These are phyloP conservation scores for Bombus superbus DNA, from an alignment of 1,140 invertebrate species.

Conservation along the genomic window DNA sequence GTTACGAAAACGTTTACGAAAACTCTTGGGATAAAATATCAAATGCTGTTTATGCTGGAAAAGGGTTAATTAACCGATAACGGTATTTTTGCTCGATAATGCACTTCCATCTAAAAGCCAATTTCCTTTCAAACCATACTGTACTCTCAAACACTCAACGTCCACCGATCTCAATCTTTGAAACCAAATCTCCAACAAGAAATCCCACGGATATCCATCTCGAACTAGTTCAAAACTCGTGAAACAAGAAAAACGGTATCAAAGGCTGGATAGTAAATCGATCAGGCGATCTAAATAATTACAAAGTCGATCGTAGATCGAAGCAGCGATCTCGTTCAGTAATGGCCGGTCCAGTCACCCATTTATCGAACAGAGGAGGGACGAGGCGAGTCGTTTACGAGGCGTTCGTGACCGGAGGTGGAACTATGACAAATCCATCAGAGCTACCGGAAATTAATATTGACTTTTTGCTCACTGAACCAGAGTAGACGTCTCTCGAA, in stretches of 20 bases:
- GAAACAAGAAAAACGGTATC: background rate
- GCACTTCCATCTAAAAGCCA: background rate
- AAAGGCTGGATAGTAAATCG: conserved; percentile 19
- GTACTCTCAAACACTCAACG: background rate
- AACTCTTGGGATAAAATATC: no score
- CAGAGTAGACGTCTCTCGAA: conserved; percentile 8
- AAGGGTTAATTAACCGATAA: background rate
- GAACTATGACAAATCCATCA: conserved; percentile 46
- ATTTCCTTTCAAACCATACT: background rate
- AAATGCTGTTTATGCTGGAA: background rate
- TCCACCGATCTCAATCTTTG: background rate
- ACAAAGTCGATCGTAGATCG: conserved; percentile 62
- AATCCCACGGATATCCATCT: background rate
- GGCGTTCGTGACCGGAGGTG: conserved; percentile 55
- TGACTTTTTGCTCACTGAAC: conserved; percentile 25
- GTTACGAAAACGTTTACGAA: no score
- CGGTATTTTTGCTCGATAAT: background rate
- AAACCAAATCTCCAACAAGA: background rate
- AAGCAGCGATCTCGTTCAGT: conserved; percentile 39
- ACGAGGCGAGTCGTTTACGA: conserved; percentile 44
- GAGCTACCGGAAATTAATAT: conserved; percentile 46
- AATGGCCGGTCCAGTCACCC: conserved; percentile 35
- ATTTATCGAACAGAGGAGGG: background rate
- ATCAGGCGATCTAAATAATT: conserved; percentile 59
- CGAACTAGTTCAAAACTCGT: background rate